phyloP scores from a whole-genome alignment of 2,888 invertebrate species.

The Megalurothrips usitatus region DNA sequence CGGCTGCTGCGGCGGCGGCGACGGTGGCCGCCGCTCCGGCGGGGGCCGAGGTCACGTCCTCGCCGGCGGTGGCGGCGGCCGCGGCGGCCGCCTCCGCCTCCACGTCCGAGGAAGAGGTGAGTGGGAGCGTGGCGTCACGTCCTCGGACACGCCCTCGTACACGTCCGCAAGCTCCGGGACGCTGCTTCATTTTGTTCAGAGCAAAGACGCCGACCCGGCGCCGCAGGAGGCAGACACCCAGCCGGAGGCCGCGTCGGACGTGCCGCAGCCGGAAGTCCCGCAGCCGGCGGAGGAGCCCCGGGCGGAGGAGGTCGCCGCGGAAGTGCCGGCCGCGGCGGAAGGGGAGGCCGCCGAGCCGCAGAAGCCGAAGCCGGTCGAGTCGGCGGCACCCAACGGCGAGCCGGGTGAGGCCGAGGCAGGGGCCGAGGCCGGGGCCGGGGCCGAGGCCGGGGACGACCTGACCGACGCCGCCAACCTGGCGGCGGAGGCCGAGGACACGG shows the following conservation, averaged over 20 bases:
- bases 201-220: neutral
- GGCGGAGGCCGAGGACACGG: conserved; percentile 43
- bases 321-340: neutral
- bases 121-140: no score
- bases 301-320: no score
- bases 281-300: neutral
- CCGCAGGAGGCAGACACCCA: neutral
- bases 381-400: neutral
- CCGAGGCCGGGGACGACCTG: neutral
- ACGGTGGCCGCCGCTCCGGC: neutral
- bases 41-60: neutral
- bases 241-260: neutral
- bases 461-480: conserved; percentile 46
- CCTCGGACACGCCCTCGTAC: no score
- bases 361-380: neutral
- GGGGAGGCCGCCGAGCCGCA: neutral
- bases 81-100: neutral
- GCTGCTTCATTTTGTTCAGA: neutral
- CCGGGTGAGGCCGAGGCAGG: neutral
- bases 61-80: neutral
- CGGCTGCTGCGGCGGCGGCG: neutral
- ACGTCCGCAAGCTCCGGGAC: no score
- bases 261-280: neutral
- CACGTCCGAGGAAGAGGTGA: neutral
- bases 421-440: neutral